Base-by-base conservation (phyloP, 2,888 invertebrate genomes). In the Parascotia fuliginaria region DNA sequence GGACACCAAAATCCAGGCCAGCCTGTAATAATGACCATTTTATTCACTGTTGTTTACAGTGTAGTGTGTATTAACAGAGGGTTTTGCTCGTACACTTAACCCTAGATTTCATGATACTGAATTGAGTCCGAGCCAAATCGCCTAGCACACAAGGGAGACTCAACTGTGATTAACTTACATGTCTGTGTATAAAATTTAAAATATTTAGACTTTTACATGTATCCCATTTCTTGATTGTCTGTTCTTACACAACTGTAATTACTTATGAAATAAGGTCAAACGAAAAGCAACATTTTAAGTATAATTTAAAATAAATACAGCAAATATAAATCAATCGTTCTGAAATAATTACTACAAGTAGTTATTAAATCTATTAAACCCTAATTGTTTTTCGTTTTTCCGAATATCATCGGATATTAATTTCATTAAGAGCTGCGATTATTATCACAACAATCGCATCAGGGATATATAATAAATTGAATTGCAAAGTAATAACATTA, bases 401-500 rank as follows among this genome's bases (percentile, higher is more conserved):
- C 65, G 65, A 73, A 72, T 67, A 70, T 75, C 73, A 79, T 79
- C 77, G 73, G 70, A 79, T 83, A 87, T 86, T 82, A 89, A 89
- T 89, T 87, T 85, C 84, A 87, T 85, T 86, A 88, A 86, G 81
- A 85, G 87, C 81, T 60, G 62, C 68, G 74, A 81, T 86, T 82
- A 86, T 87, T 82, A 88, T 84, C 83, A 81, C 75, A 80, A 82
- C 81, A 87, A 83, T 88, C 78, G 76, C 68, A 83, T 84, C 82
- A 83, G 74, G 72, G 78, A 80, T 81, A 83, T n/a, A n/a, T 85
- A 85, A 89, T 86, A 83, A 87, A 90, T 89, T 87, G 81, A 91
- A 89, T 88, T 78, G 83, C 80, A 74, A 85, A 85, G 82, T 87
- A 87, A 89, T 86, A 84, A 79, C 79, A 87, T 87, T 83, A 85